phyloP scores from a whole-genome alignment of 2,797 vertebrate genomes.

The Arvicola amphibius region DNA sequence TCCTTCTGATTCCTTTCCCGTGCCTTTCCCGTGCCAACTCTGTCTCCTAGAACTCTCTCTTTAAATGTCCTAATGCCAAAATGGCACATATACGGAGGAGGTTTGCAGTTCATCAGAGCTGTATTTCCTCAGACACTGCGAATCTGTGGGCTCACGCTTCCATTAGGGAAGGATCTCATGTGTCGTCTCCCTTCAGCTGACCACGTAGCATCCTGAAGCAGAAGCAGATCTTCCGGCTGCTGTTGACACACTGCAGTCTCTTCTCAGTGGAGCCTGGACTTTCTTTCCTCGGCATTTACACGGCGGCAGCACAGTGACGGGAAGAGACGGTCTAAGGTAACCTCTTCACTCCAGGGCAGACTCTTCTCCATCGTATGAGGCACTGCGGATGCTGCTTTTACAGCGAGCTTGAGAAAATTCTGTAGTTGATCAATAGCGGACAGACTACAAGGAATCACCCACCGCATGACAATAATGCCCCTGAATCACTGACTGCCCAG shows the following conservation, averaged over 20 bases:
- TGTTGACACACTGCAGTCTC: conserved; percentile 18
- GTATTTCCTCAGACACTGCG: background rate
- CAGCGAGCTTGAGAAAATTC: conserved; percentile 50
- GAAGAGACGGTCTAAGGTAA: conserved; percentile 11
- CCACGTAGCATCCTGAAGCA: background rate
- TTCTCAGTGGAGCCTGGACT: background rate
- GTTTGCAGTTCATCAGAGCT: conserved; percentile 59
- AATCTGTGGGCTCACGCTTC: background rate
- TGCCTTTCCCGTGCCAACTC: conserved; percentile 64
- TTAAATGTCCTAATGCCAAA: conserved; percentile 57
- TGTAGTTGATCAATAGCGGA: background rate
- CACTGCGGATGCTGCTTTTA: conserved; percentile 2
- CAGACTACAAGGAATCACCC: background rate
- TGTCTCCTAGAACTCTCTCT: conserved; percentile 69
- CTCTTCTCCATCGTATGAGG: background rate
- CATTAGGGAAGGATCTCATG: conserved; percentile 11
- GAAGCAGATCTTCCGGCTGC: background rate
- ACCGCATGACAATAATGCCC: background rate
- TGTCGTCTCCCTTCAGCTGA: conserved; percentile 29
- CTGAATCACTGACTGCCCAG: background rate
- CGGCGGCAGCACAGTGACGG: background rate
- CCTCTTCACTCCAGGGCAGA: conserved; percentile 1
- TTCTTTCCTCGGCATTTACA: background rate
- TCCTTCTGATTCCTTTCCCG: conserved; percentile 52
- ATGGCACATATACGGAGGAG: conserved; percentile 48